Base-by-base conservation (phyloP, 1,140 invertebrate species). In the Drosophila mojavensis region DNA sequence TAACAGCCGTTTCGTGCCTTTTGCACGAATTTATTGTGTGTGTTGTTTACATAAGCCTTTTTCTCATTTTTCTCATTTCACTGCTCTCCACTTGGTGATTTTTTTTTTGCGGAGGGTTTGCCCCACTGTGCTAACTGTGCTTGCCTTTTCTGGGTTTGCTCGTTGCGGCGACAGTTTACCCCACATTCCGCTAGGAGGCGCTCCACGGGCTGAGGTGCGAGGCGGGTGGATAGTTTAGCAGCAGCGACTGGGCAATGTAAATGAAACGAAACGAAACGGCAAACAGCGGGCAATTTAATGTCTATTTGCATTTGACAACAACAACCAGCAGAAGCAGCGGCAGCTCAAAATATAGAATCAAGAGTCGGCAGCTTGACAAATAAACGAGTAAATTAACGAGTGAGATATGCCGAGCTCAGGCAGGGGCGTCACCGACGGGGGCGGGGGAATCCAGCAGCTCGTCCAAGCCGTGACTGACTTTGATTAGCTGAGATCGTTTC, bases 1-100 rank as follows among this genome's bases (percentile, higher is more conserved):
- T 86, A 86, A 86, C 82, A 88, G 82, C 82, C 66, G 64, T 86
- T 85, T 88, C 83, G 82, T 86, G 82, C 79, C 79, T 77, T 88
- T 77, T 68, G 83, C 82, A 68, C 67, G 79, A 79, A 75, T 67
- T 79, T 55, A 58, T 51, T 47, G 65, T 61, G 39, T 61, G 33
- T 51, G n/a, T 58, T 60, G 75, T 86, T 82, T 86, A 79, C 79
- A 88, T 88, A 86, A 82, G 77, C 83, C 79, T 76, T 88, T 45
- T 47, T 15, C 43, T 47, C 43, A 39, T 47, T 47, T 47, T 81
- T 75, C 62, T 70, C 78, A 66, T 81, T 83, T 78, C 45, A 51
- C 73, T 75, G 75, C 50, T 47, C 58, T 43, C 15, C 28, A 48
- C 24, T 28, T 71, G 62, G n/a, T 45, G 72, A 65, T 47, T 48